Percentiles rank a stretch among this genome's conserved stretches.
Evolutionary conservation across 2,888 invertebrate species (phyloP).

Genomic region (Plagodis dolabraria): DNA sequence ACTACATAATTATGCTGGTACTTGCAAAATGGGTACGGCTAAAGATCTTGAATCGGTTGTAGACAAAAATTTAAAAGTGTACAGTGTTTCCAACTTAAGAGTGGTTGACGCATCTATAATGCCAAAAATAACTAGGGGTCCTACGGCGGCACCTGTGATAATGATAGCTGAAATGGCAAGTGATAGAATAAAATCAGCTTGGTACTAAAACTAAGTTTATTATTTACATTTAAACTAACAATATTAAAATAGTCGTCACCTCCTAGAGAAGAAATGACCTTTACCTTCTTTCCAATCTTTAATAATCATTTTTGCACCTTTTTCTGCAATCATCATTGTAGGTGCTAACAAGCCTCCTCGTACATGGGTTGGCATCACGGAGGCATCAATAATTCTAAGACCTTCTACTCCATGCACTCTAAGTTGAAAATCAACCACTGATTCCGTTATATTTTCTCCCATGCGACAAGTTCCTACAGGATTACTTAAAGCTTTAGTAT

Average conservation of each 20-base stretch:
- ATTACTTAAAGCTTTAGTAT: constrained; percentile 75
- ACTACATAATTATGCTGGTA: constrained; percentile 74
- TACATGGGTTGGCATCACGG: constrained; percentile 77
- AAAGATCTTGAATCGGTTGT: constrained; percentile 73
- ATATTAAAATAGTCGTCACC: constrained; percentile 47
- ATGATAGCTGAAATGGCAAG: constrained; percentile 82
- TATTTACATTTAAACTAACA: constrained; percentile 38
- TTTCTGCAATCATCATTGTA: constrained; percentile 80
- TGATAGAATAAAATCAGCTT: constrained; percentile 76
- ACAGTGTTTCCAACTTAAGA: constrained; percentile 69
- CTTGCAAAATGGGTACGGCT: constrained; percentile 76
- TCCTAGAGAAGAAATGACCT: constrained; percentile 60
- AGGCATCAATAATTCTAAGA: constrained; percentile 74
- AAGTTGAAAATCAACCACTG: constrained; percentile 73
- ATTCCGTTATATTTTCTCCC: constrained; percentile 70
- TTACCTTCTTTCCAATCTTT: constrained; percentile 78
- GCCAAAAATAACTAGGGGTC: constrained; percentile 75
- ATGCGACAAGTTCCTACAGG: constrained; percentile 79
- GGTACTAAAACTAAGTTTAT: constrained; percentile 59
- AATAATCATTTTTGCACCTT: constrained; percentile 70
- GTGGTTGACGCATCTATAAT: constrained; percentile 76
- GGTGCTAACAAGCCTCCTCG: constrained; percentile 71
- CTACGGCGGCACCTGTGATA: constrained; percentile 75
- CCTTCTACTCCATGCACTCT: constrained; percentile 76
- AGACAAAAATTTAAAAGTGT: constrained; percentile 65